Base-by-base conservation (phyloP, 2,113 vertebrate genomes). In the Halcyon malimbica region DNA sequence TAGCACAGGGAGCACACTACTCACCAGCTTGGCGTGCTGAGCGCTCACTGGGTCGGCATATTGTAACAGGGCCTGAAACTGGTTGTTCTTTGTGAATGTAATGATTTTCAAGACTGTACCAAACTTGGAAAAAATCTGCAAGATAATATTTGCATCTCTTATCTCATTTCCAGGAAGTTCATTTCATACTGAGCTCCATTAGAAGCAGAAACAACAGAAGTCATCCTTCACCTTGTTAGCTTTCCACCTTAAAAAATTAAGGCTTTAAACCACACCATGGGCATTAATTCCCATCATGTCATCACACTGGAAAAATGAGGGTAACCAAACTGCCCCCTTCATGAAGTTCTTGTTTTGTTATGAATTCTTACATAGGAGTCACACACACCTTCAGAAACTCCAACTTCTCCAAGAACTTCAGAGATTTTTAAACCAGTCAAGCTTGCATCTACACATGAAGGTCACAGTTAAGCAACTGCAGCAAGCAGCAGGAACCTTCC, bases 31-130 rank as follows among this genome's bases (percentile, higher is more conserved):
- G 74, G 99, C 98, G 2, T 99, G 98, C 96, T 99, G 99, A 37
- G 99, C 98, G 5, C 98, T 98, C 73, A 99, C 73, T 2, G 98
- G 99, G 46, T 99, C 99, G 1, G 98, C 97, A 41, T 99, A 99
- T 87, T 99, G 99, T 46, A 99, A 88, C 64, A 99, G 98, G 5
- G 99, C 99, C 97, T 99, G 99, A 92, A 99, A 99, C 92, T 99
- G 99, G 81, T 98, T 99, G 97, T 99, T 99, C 97, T 99, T 99
- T 2, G 99, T 99, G 96, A 99, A 99, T 1, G 99, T 99, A 67
- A 99, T 99, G 70, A 99, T 99, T 93, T 99, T 98, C 96, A 99
- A 93, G 28, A 99, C 99, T 0, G 99, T 99, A 86, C 99, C 99
- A 37, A 99, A 99, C 96, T 99, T 99, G 44, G 99, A 99, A 94